phyloP scores from a whole-genome alignment of 1,140 invertebrate genomes.

The Eurytemora carolleeae region DNA sequence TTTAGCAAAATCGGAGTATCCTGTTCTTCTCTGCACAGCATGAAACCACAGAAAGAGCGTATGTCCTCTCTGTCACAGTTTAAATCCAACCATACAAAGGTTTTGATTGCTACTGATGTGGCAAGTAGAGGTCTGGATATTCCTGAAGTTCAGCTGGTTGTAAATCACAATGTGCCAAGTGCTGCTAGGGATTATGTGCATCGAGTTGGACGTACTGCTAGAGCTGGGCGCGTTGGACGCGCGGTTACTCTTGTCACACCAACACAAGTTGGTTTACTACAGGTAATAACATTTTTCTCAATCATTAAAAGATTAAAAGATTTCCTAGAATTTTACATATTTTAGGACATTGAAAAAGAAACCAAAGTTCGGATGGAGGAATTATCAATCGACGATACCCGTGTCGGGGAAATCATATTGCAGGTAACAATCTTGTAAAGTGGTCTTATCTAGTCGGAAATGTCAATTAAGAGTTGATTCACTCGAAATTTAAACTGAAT shows the following conservation, averaged over 20 bases:
- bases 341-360: too few relatives aligned
- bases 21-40: conserved; percentile 66
- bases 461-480: too few relatives aligned
- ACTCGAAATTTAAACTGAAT: too few relatives aligned
- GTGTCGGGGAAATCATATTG: conserved; percentile 11
- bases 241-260: conserved; percentile 79
- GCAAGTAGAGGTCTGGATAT: conserved; percentile 54
- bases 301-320: too few relatives aligned
- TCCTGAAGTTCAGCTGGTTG: conserved; percentile 66
- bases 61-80: conserved; percentile 56
- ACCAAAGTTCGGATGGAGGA: conserved; percentile 69
- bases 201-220: conserved; percentile 82
- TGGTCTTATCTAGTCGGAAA: too few relatives aligned
- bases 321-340: too few relatives aligned
- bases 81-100: conserved; percentile 58
- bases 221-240: conserved; percentile 64
- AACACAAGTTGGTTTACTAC: conserved; percentile 70
- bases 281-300: too few relatives aligned
- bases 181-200: conserved; percentile 70
- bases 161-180: conserved; percentile 80
- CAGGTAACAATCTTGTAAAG: conserved; percentile 9
- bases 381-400: conserved; percentile 55
- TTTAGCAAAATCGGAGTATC: conserved; percentile 64
- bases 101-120: conserved; percentile 88
- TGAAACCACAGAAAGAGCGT: conserved; percentile 59